Conservation (phyloP, 2,888 invertebrate species). For the Phytoseiulus persimilis region DNA sequence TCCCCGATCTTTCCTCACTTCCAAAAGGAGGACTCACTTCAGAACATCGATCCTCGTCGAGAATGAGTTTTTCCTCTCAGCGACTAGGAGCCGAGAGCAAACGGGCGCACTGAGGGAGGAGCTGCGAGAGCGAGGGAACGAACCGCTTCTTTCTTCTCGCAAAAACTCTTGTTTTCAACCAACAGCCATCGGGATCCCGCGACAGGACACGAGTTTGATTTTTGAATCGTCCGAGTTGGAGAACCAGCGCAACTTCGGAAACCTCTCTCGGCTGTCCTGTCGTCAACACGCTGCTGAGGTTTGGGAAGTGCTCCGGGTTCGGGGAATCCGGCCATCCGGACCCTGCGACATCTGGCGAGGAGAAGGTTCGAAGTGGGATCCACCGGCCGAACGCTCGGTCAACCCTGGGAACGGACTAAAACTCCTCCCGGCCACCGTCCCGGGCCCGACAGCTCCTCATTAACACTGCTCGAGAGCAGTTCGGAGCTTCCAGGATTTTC, state of each 20-base stretch:
- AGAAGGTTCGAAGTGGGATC: too few species aligned
- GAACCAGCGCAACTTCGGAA: too few species aligned
- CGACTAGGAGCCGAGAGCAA: neutral
- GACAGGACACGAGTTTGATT: neutral
- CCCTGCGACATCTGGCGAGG: too few species aligned
- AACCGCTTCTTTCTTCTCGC: neutral
- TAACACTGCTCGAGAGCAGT: neutral
- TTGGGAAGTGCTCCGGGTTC: too few species aligned
- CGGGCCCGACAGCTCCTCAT: neutral
- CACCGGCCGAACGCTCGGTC: neutral
- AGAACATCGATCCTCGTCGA: neutral
- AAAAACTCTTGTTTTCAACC: neutral
- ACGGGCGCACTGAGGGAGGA: neutral
- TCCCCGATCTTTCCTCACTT: neutral
- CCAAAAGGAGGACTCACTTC: neutral
- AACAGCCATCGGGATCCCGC: neutral
- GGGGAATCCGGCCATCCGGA: too few species aligned
- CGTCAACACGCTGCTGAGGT: too few species aligned
- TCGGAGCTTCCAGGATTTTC: neutral
- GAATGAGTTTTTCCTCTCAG: neutral
- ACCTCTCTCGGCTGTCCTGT: too few species aligned
- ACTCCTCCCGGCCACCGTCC: neutral
- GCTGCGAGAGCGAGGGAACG: neutral
- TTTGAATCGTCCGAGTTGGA: neutral
- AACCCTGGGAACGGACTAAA: neutral